Evolutionary conservation across 2,113 vertebrate genomes (phyloP).

Genomic region (Oceanodroma tethys): DNA sequence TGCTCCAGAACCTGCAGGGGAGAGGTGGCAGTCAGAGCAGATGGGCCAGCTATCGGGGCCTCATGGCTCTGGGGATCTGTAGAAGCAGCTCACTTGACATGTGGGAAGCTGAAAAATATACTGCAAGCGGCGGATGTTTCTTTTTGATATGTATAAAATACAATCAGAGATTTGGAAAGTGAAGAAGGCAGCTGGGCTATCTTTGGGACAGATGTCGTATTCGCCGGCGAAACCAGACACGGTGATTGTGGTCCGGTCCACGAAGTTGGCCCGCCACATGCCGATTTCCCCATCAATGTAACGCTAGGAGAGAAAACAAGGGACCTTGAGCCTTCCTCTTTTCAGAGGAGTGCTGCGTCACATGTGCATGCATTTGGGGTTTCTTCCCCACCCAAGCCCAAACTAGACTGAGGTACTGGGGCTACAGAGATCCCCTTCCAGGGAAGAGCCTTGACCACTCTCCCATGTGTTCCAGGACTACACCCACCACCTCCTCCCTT

Average conservation of each 20-base stretch:
- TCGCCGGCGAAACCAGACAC: conserved; percentile 76
- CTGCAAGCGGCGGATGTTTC: conserved; percentile 55
- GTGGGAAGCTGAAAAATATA: conserved; percentile 28
- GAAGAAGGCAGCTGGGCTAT: not conserved
- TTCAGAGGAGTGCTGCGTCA: not conserved
- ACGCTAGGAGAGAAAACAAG: conserved; percentile 30
- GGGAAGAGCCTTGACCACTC: not conserved
- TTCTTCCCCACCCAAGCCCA: not conserved
- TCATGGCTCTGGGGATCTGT: not conserved
- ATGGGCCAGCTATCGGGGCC: not conserved
- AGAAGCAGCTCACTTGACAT: conserved; percentile 52
- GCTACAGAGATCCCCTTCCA: not conserved
- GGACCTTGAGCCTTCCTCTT: not conserved
- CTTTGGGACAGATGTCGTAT: conserved; percentile 78
- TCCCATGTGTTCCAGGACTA: not conserved
- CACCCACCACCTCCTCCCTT: not conserved
- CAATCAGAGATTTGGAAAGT: conserved; percentile 53
- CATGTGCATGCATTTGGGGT: accelerated
- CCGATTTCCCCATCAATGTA: conserved; percentile 79
- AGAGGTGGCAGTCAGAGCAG: not conserved
- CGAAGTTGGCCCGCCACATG: conserved; percentile 50
- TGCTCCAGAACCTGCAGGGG: not conserved
- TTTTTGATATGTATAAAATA: conserved; percentile 53
- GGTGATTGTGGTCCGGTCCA: conserved; percentile 54
- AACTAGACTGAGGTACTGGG: not conserved